Evolutionary conservation across 2,797 vertebrate species (phyloP).

Genomic region (Tarsius wallacei): DNA sequence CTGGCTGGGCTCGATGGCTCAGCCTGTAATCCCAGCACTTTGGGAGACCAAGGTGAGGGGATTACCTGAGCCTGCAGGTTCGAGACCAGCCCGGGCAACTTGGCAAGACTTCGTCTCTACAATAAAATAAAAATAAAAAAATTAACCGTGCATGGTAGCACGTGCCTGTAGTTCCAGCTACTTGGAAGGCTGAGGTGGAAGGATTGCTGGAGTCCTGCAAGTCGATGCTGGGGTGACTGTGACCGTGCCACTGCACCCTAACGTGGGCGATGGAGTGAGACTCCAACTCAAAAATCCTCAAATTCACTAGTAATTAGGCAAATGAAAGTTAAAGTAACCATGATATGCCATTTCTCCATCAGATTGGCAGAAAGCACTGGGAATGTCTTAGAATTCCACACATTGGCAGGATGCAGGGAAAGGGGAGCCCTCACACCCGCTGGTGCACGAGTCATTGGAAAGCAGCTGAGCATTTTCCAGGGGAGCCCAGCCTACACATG

Average conservation of each 20-base stretch:
- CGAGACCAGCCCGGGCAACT: background rate
- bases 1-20: background rate
- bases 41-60: background rate
- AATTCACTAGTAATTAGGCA: background rate
- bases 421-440: background rate
- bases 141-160: background rate
- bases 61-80: background rate
- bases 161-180: background rate
- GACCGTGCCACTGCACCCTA: background rate
- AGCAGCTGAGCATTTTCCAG: background rate
- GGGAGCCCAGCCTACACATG: accelerated
- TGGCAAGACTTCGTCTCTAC: background rate
- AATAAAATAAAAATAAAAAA: background rate
- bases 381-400: background rate
- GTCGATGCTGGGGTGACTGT: background rate
- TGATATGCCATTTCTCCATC: background rate
- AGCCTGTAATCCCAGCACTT: background rate
- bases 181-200: background rate
- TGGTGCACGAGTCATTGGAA: background rate
- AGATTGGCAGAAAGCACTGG: background rate
- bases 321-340: background rate
- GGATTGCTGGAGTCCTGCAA: background rate
- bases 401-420: background rate
- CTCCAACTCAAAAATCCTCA: background rate
- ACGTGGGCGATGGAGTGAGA: too few relatives aligned